Evolutionary conservation across 2,888 invertebrate genomes (phyloP), one percentile per base, ranked within the genome.

Genomic region (Coelogynopora nodosa): DNA sequence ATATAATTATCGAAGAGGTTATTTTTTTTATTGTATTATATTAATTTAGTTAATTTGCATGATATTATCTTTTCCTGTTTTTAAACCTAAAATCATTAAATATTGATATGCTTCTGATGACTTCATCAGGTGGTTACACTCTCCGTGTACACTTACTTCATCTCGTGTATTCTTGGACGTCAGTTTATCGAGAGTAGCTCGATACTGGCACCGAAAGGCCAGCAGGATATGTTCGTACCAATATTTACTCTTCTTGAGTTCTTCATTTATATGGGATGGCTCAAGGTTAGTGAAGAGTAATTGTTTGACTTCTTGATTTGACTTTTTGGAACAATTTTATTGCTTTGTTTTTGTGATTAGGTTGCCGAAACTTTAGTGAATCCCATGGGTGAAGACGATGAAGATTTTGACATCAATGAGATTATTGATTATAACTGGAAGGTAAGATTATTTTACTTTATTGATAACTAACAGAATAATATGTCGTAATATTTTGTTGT

Each of bases 331-430:
- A 49, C 18, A 49, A 49, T 49, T 49, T 49, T 10, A 49, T 18
- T 49, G 49, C n/a, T 49, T 49, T 49, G 49, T 49, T 49, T 49
- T 49, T 10, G 28, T 10, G 13, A 81, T 67, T 80, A 85, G 85
- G 27, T 85, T 5, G 85, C 85, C 13, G 49, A 67, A 67, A 85
- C 84, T 10, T 27, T 85, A 0, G 67, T 85, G n/a, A 85, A 85
- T 85, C 85, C 85, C 0, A 85, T 85, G 85, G 85, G 85, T 18
- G 84, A 85, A n/a, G 85, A 85, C 28, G 85, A 85, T 84, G 85
- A 85, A 85, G 85, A 85, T 28, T 85, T 85, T 84, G 85, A 85
- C 29, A 67, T 85, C 13, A 85, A 85, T 29, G 29, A 13, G 23
- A 23, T 85, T 28, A 85, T 85, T 67, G 85, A 85, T n/a, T 80